phyloP scores from a whole-genome alignment of 2,888 invertebrate species.

The Ellobium chinense region DNA sequence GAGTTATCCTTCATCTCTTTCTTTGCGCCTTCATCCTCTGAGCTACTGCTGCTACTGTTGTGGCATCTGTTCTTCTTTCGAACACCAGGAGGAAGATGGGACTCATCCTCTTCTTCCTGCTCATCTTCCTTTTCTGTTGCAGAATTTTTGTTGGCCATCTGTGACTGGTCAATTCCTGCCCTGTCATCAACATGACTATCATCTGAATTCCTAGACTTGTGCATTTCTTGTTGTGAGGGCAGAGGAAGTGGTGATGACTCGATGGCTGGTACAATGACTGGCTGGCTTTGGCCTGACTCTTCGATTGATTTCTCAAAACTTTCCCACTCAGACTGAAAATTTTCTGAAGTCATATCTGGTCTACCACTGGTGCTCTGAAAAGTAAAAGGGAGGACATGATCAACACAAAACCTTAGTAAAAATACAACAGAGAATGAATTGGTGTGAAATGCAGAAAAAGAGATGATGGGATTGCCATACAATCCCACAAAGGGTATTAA shows the following conservation, averaged over 20 bases:
- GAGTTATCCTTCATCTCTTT: slow-evolving; percentile 31
- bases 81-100: slow-evolving; percentile 43
- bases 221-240: no score
- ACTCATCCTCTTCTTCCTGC: slow-evolving; percentile 31
- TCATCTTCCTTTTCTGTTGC: not conserved
- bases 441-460: not conserved
- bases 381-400: not conserved
- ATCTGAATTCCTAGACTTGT: no score
- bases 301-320: slow-evolving; percentile 32
- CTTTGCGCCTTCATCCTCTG: not conserved
- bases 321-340: slow-evolving; percentile 33
- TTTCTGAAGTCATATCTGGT: not conserved
- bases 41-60: slow-evolving; percentile 36
- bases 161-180: no score
- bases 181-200: no score
- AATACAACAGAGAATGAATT: not conserved
- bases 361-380: no score
- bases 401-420: not conserved
- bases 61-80: slow-evolving; percentile 42
- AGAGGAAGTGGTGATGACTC: no score
- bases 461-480: no score
- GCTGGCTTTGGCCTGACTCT: not conserved
- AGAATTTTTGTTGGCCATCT: no score
- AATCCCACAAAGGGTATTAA: no score
- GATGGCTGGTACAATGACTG: not conserved